Conservation (phyloP, 2,113 vertebrate species). For the Condylura cristata region DNA sequence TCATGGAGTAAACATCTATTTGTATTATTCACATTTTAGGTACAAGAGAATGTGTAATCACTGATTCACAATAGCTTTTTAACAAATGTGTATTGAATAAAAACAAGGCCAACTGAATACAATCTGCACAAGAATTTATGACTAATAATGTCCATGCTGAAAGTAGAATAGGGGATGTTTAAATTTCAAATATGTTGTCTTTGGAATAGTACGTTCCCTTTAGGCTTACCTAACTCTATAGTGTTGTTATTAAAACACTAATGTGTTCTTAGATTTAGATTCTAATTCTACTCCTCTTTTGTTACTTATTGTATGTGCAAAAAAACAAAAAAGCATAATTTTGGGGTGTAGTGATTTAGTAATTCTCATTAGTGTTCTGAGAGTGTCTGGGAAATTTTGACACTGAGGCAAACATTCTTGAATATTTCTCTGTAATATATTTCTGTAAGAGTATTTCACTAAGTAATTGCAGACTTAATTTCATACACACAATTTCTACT, state of each 20-base stretch:
- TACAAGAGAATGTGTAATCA: background rate
- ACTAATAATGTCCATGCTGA: background rate
- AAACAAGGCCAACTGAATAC: background rate
- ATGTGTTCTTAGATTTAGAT: background rate
- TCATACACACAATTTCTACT: background rate
- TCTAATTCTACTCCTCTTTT: background rate
- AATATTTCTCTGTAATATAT: background rate
- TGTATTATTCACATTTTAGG: background rate
- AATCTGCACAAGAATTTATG: background rate
- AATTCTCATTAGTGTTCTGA: background rate
- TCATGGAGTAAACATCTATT: background rate
- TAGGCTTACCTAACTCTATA: background rate
- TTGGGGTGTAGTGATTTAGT: background rate
- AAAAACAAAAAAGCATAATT: background rate
- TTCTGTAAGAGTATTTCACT: background rate
- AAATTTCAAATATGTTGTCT: background rate
- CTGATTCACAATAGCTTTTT: background rate
- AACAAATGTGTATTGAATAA: background rate
- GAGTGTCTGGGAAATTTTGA: background rate
- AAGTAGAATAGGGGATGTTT: background rate
- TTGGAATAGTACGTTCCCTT: background rate
- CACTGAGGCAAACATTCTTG: background rate
- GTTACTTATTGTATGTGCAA: background rate
- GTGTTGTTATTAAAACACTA: background rate
- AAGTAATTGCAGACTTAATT: background rate